Evolutionary conservation across 2,113 vertebrate species (phyloP), one percentile per base, ranked within the genome.

Genomic region (Tupaia chinensis): DNA sequence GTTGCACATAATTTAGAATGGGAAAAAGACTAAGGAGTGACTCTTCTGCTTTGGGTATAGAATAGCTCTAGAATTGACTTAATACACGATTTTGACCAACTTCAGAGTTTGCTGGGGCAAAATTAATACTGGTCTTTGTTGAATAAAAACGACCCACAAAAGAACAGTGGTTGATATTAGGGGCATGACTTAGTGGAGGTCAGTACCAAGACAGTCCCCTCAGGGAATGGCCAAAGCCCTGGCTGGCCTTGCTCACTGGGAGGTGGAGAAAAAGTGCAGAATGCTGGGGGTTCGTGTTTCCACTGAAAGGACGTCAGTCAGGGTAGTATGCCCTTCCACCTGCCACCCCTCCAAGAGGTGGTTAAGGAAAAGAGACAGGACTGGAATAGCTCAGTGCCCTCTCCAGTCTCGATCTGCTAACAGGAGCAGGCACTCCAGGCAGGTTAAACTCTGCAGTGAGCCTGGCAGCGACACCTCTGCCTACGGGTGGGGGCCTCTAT

Each of bases 101-200:
- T 79, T 68, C 76, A 86, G 74, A 95, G 58, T 61, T 89, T 85
- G 85, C 60, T 80, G 79, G n/a, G 29, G 22, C 7, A 80, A 90
- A 93, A 53, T 60, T 12, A 80, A 25, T 72, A 44, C 20, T 93
- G n/a, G 85, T 66, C 73, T 65, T 23, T 83, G 20, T 60, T 69
- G 74, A 86, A 85, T 85, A 79, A 95, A 89, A 85, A 53, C 16
- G 9, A 58, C 17, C 13, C 78, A 77, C 72, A 76, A 34, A 91
- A 34, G 65, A 32, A 27, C 20, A 63, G 14, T 58, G 29, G 32
- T 32, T 94, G 56, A 60, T n/a, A 22, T 74, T 54, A 68, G 63
- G 25, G 23, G 32, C 29, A 8, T 29, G 56, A 79, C 32, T 53
- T 61, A 61, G 7, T 32, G 53, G 25, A 60, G 17, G 58, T 53